These are phyloP conservation scores for Nesogale talazaci DNA, from an alignment of 2,113 vertebrate species.

Conservation along the genomic window DNA sequence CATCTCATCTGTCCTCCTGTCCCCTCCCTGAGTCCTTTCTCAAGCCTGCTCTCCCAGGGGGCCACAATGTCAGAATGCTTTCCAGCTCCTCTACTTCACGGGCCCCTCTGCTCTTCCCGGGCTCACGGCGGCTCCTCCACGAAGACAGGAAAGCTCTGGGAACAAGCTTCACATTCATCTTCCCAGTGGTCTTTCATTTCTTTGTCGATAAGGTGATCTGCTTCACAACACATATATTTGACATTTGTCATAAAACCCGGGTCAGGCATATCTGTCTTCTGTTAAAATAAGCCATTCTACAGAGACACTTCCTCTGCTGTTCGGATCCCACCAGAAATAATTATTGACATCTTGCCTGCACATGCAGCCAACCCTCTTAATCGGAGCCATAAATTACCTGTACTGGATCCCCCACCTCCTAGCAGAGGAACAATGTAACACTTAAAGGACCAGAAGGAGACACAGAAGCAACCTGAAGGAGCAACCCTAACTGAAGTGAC, in stretches of 20 bases:
- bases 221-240: conserved; percentile 85
- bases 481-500: conserved; percentile 2
- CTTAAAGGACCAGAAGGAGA: conserved; percentile 55
- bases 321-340: conserved; percentile 84
- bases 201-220: conserved; percentile 88
- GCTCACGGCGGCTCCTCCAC: conserved; percentile 62
- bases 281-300: conserved; percentile 85
- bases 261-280: conserved; percentile 86
- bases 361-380: conserved; percentile 83
- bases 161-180: conserved; percentile 83
- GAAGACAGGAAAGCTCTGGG: conserved; percentile 61
- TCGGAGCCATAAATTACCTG: conserved; percentile 84
- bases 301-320: conserved; percentile 74
- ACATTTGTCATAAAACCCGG: conserved; percentile 87
- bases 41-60: not conserved
- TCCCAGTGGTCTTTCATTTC: conserved; percentile 85
- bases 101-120: conserved; percentile 20
- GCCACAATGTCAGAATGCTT: not conserved
- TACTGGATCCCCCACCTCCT: conserved; percentile 64
- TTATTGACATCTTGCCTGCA: conserved; percentile 87
- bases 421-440: conserved; percentile 66
- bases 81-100: conserved; percentile 46
- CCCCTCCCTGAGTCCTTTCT: not conserved
- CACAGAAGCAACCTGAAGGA: not conserved
- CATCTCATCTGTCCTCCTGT: not conserved